Percentiles rank a stretch among this genome's conserved stretches.
phyloP scores from a whole-genome alignment of 2,888 invertebrate species.

The Ormyrus labotus region DNA sequence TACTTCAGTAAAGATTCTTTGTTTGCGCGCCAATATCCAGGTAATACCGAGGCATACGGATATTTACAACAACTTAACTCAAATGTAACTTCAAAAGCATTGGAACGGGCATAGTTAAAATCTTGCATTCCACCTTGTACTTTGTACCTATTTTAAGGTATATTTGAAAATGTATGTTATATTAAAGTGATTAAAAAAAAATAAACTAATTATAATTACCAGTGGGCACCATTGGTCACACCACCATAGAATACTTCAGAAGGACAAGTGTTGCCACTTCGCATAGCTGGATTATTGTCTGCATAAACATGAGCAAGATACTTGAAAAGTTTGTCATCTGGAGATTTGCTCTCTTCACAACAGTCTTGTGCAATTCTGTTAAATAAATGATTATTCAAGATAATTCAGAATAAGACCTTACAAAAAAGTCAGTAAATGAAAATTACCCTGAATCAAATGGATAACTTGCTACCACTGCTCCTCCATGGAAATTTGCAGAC shows the following conservation, averaged over 20 bases:
- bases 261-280: conserved; percentile 83
- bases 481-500: conserved; percentile 97
- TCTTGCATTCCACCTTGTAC: conserved; percentile 96
- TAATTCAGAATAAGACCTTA: neutral
- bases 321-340: conserved; percentile 89
- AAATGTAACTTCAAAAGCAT: conserved; percentile 97
- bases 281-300: conserved; percentile 86
- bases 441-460: conserved; percentile 90
- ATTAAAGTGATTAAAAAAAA: neutral
- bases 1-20: conserved; percentile 89
- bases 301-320: conserved; percentile 88
- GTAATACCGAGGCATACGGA: conserved; percentile 84
- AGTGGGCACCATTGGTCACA: conserved; percentile 93
- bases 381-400: conserved; percentile 11
- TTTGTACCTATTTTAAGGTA: conserved; percentile 70
- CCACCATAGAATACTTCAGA: conserved; percentile 86
- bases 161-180: conserved; percentile 31
- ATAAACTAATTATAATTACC: conserved; percentile 82
- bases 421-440: neutral
- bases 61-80: conserved; percentile 98
- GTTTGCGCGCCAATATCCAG: conserved; percentile 90
- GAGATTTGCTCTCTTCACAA: conserved; percentile 85
- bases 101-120: conserved; percentile 96
- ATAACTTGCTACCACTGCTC: conserved; percentile 97
- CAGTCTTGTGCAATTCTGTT: conserved; percentile 79